Conservation (phyloP, 2,797 vertebrate species). For the Mastacembelus armatus region DNA sequence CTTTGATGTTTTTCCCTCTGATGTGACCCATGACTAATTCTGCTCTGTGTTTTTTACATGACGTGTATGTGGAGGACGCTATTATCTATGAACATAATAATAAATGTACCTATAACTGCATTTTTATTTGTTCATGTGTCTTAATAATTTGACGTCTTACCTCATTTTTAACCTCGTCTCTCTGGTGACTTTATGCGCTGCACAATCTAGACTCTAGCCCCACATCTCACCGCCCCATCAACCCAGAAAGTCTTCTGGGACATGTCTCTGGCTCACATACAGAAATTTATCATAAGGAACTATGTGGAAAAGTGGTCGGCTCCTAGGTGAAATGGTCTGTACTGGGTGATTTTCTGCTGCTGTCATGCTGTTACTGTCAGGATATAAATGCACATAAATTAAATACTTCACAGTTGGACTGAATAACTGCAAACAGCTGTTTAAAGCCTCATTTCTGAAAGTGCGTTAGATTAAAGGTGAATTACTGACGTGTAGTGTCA, state of each 20-base stretch:
- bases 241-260: conserved; percentile 35
- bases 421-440: no score
- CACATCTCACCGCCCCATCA: conserved; percentile 27
- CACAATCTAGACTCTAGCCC: conserved; percentile 49
- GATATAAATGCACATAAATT: background rate
- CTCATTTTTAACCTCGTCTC: conserved; percentile 22
- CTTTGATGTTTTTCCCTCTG: conserved; percentile 48
- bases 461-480: no score
- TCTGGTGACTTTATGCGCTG: background rate
- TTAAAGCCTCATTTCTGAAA: no score
- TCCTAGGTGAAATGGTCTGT: no score
- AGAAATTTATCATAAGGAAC: conserved; percentile 16
- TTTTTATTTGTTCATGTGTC: conserved; percentile 18
- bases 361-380: background rate
- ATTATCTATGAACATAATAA: conserved; percentile 28
- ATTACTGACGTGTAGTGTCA: no score
- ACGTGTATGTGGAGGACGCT: conserved; percentile 5
- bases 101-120: background rate
- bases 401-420: background rate
- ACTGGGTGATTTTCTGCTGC: no score
- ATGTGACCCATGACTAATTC: conserved; percentile 38
- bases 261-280: conserved; percentile 1
- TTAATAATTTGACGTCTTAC: conserved; percentile 4
- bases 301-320: conserved; percentile 3
- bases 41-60: conserved; percentile 1